Conservation (phyloP, 1,140 invertebrate genomes). For the Hydropsyche tenuis region DNA sequence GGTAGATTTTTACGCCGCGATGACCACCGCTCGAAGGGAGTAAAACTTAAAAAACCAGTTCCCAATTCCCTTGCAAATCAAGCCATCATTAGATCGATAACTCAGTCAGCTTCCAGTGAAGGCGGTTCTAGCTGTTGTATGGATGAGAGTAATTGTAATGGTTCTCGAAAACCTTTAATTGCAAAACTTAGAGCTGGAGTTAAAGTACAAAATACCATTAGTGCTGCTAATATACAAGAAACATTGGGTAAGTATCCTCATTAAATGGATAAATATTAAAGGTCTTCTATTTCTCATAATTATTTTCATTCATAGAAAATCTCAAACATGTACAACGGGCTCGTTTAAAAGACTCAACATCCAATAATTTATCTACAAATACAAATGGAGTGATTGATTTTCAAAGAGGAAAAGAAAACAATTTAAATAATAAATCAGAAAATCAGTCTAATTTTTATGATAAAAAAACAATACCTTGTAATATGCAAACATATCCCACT, state of each 20-base stretch:
- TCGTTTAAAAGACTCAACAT: conserved; percentile 46
- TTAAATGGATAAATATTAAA: neutral
- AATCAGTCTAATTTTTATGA: conserved; percentile 41
- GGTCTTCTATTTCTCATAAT: neutral
- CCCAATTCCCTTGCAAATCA: conserved; percentile 7
- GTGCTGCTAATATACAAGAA: conserved; percentile 15
- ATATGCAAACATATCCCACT: conserved; percentile 5
- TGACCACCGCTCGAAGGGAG: conserved; percentile 49
- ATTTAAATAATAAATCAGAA: conserved; percentile 32
- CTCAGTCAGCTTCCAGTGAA: conserved; percentile 57
- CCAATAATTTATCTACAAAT: conserved; percentile 19
- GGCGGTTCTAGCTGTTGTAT: conserved; percentile 40
- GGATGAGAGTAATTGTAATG: conserved; percentile 28
- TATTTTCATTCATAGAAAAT: conserved; percentile 48
- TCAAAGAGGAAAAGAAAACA: conserved; percentile 48
- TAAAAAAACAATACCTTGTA: conserved; percentile 18
- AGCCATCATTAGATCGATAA: conserved; percentile 25
- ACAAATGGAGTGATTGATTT: conserved; percentile 29
- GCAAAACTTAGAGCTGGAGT: conserved; percentile 74
- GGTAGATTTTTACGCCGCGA: conserved; percentile 73
- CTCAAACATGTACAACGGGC: conserved; percentile 48
- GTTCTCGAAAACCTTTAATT: conserved; percentile 65
- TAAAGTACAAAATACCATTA: conserved; percentile 69
- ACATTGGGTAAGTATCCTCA: conserved; percentile 10
- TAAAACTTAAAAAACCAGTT: conserved; percentile 40